Base-by-base conservation (phyloP, 92 coral and sea anemone genomes). In the Phenganax marumi region DNA sequence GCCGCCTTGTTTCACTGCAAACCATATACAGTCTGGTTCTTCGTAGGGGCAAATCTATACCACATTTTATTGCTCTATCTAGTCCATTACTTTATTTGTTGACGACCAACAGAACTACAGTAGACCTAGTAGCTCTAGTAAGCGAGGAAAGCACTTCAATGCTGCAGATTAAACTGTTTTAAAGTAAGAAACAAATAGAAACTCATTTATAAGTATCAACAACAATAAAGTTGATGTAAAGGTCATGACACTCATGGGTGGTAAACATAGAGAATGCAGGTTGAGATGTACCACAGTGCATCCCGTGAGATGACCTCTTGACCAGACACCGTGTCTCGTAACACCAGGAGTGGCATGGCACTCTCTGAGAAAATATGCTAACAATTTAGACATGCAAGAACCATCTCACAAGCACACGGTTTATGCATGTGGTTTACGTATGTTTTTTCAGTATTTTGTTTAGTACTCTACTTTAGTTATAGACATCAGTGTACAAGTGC, bases 301-400 rank as follows among this genome's bases (percentile, higher is more conserved):
- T 33, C 53, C 50, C 21, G 82, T 50, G 48, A 65, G 71, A 43
- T 57, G 80, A 75, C 55, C 57, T 60, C 80, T 6, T 39, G 50
- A 60, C 49, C 80, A 78, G 83, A 78, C 83, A 78, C 83, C 83
- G 83, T 78, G 83, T 61, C 83, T 60, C 73, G 65, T 19, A 78
- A 62, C 72, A 12, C 48, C 83, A 78, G 83, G 83, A 78, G 63
- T 60, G 17, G 13, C 39, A 51, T 14, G 12, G 9, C 24, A 14
- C 52, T 16, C 56, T 61, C 52, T 13, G 65, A 13, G 21, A 26
- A 77, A 77, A 56, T 60, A 77, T 77, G 17, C 25, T 47, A 60
- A 17, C 47, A 13, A 78, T 77, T 60, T 33, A 0, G 11, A 8
- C 49, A 16, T 22, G 43, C 43, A 33, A 33, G 54, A 49, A 17